Evolutionary conservation across 1,140 invertebrate species (phyloP).

Genomic region (Bombus waltoni): DNA sequence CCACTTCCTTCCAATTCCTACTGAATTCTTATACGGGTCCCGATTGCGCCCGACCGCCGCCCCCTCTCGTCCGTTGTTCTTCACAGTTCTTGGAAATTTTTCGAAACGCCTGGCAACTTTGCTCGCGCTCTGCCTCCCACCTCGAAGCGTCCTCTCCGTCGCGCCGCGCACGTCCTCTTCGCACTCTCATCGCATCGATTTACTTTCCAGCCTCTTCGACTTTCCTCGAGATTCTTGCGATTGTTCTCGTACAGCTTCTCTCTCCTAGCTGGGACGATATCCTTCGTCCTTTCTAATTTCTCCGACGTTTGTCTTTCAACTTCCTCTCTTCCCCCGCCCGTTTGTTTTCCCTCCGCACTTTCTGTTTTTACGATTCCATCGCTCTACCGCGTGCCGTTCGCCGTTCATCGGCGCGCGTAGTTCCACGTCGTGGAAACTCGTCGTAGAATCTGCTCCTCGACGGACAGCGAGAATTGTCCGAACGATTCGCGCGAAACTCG

Average conservation of each 20-base stretch:
- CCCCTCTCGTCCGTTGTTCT: slow-evolving; percentile 18
- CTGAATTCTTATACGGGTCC: slow-evolving; percentile 31
- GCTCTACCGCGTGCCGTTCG: neutral
- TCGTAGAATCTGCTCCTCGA: too few relatives aligned
- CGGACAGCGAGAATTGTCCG: neutral
- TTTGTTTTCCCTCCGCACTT: neutral
- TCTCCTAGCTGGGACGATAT: neutral
- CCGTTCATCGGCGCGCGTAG: neutral
- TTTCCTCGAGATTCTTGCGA: slow-evolving; percentile 18
- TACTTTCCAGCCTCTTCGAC: slow-evolving; percentile 16
- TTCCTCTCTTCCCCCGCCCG: neutral
- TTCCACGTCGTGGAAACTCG: neutral
- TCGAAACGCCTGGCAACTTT: slow-evolving; percentile 24
- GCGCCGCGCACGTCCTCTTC: neutral
- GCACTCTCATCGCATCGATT: slow-evolving; percentile 3
- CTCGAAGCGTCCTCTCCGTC: neutral
- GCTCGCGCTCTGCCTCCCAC: neutral
- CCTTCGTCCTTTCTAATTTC: slow-evolving; percentile 25
- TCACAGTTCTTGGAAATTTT: slow-evolving; percentile 17
- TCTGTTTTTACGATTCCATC: neutral
- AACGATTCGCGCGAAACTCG: neutral
- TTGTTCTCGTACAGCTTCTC: neutral
- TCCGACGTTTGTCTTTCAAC: slow-evolving; percentile 29
- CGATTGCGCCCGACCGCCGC: neutral
- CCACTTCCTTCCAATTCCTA: slow-evolving; percentile 25